These are phyloP conservation scores for Sorex fumeus DNA, from an alignment of 2,113 vertebrate species.

Conservation along the genomic window DNA sequence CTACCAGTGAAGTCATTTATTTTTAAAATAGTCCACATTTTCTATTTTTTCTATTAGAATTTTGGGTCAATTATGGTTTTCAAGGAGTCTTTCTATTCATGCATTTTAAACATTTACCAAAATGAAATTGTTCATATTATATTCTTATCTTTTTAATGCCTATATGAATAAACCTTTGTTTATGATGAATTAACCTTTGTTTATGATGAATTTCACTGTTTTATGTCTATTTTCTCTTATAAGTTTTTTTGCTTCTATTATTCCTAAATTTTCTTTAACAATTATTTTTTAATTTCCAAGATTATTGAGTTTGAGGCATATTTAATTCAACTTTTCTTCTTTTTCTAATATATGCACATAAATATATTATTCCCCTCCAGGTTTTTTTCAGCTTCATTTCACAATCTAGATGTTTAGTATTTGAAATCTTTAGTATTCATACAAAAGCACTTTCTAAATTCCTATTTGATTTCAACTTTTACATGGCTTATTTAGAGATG, in stretches of 20 bases:
- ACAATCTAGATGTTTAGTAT: conserved; percentile 12
- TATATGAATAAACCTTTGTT: not conserved
- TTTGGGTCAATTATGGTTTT: conserved; percentile 34
- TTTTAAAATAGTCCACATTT: not conserved
- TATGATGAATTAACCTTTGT: not conserved
- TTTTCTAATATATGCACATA: not conserved
- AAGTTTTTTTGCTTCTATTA: conserved; percentile 21
- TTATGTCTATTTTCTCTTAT: not conserved
- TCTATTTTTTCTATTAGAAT: conserved; percentile 38
- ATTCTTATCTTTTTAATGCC: conserved; percentile 7
- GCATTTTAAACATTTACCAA: not conserved
- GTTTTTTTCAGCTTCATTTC: not conserved
- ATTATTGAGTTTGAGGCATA: conserved; percentile 13
- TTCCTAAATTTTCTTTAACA: not conserved
- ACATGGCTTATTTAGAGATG: not conserved
- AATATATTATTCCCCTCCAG: not conserved
- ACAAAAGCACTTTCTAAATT: conserved; percentile 57
- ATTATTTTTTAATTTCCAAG: conserved; percentile 43
- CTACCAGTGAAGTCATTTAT: not conserved
- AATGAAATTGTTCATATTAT: not conserved
- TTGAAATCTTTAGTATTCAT: conserved; percentile 25
- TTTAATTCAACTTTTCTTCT: conserved; percentile 33
- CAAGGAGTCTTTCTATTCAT: not conserved
- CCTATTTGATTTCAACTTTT: not conserved
- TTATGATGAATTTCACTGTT: not conserved